Evolutionary conservation across 2,113 vertebrate species (phyloP), one percentile per base, ranked within the genome.

Genomic region (Clupea harengus): DNA sequence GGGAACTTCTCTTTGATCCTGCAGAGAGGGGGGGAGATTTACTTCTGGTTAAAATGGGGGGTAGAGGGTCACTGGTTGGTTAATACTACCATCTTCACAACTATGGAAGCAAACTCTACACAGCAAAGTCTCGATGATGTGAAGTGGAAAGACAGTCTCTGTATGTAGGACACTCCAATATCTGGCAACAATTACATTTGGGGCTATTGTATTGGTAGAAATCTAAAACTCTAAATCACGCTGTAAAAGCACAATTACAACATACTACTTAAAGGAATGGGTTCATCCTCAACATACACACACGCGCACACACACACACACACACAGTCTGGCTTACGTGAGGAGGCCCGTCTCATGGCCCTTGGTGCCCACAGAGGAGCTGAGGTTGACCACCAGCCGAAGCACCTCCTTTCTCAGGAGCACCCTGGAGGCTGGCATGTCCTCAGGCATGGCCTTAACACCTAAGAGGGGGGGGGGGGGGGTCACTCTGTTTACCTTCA

Each of bases 1-100:
- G 96, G 96, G 83, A 97, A 97, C 81, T 97, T 97, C 92, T 97
- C 96, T 85, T 97, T 97, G 92, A 97, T 97, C 89, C 96, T 97
- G 86, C 88, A 83, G 91, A 84, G 22, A 88, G 45, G 64, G 47
- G 22, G 6, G 6, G 17, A 18, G 18, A 81, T 39, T 7, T 18
- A 18, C 45, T 8, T 67, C 64, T 67, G 64, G 64, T 8, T 67
- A 9, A 28, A 67, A 11, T 25, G n/a, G 39, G 39, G 39, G 39
- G 39, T 39, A 39, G 39, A 39, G 39, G 39, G 1, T 39, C 39
- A 39, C 39, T 39, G 39, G 39, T 39, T 39, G 39, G 39, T 39
- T 39, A 39, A 39, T 39, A 39, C 39, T 39, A 39, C 39, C 39
- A 39, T 39, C 39, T 39, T 39, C 39, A 39, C 39, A 39, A 39